Percentiles rank a stretch among this genome's conserved stretches.
Conservation (phyloP, 2,888 invertebrate species). For the Slavum lentiscoides region DNA sequence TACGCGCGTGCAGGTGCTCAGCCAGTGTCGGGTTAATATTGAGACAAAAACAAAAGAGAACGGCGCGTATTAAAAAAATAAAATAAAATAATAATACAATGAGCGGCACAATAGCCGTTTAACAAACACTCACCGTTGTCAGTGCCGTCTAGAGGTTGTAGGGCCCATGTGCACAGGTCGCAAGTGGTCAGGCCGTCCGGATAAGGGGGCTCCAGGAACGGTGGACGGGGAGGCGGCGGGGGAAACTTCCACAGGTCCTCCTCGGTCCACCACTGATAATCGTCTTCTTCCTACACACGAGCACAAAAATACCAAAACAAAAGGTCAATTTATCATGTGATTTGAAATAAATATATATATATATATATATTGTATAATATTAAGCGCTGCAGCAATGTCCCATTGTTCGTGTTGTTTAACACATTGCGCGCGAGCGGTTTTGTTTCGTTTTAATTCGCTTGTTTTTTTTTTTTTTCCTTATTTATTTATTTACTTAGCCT, state of each 20-base stretch:
- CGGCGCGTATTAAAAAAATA: too few relatives aligned
- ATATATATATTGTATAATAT: constrained; percentile 23
- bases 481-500: constrained; percentile 21
- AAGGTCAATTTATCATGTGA: constrained; percentile 50
- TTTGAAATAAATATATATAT: constrained; percentile 30
- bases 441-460: constrained; percentile 2
- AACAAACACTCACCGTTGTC: constrained; percentile 50
- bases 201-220: constrained; percentile 56
- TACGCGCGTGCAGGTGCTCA: too few relatives aligned
- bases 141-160: constrained; percentile 53
- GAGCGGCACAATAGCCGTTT: constrained; percentile 45
- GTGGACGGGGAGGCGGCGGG: constrained; percentile 55
- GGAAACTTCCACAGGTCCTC: constrained; percentile 54
- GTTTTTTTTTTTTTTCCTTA: constrained; percentile 12
- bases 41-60: too few relatives aligned
- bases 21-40: too few relatives aligned
- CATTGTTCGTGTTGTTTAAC: constrained; percentile 45
- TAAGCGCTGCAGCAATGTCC: constrained; percentile 17
- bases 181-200: constrained; percentile 72
- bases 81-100: constrained; percentile 32
- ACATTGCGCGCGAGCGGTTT: constrained; percentile 37
- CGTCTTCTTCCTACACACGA: constrained; percentile 51
- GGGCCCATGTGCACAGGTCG: constrained; percentile 74
- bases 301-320: constrained; percentile 48
- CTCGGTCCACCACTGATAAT: constrained; percentile 53